Evolutionary conservation across 2,888 invertebrate species (phyloP), one percentile per base, ranked within the genome.

Genomic region (Spisula solida): DNA sequence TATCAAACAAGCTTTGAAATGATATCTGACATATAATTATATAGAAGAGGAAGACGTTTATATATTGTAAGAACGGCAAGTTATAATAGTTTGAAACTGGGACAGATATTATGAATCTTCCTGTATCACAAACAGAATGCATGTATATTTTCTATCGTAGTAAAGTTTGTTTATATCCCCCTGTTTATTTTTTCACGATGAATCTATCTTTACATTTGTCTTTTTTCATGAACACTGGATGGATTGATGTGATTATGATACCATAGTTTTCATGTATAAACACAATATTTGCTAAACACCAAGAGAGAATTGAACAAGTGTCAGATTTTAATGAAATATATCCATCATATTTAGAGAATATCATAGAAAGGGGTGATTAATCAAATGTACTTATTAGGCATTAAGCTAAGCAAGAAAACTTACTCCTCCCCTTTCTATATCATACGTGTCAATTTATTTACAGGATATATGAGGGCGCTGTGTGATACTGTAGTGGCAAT

Each of bases 281-380:
- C 60, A 66, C 60, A 25, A 12, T 66, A 66, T 66, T 25, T 25
- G 25, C 60, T 66, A 66, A 66, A 66, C n/a, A 66, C 25, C 34
- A 20, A 31, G 75, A 34, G 10, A 75, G 34, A 75, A 75, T 75
- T 31, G n/a, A 18, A 14, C 75, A 75, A 31, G 12, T 34, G 75
- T 75, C 75, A 75, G 31, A 75, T 75, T 75, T 31, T 75, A 75
- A 75, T 75, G 75, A 75, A 75, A 75, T 75, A 25, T 60, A 75
- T 75, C 75, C 31, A 12, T 75, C 34, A 75, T 75, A 75, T 31
- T 75, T 75, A 75, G 75, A 10, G 18, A 18, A 1, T 6, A 75
- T 31, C 75, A 75, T 8, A 31, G 31, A 31, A 75, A 12, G 4
- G 16, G 12, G 4, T 4, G 18, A 75, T 75, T 34, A 75, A 75